Base-by-base conservation (phyloP, 2,113 vertebrate species). In the Amphiprion percula region DNA sequence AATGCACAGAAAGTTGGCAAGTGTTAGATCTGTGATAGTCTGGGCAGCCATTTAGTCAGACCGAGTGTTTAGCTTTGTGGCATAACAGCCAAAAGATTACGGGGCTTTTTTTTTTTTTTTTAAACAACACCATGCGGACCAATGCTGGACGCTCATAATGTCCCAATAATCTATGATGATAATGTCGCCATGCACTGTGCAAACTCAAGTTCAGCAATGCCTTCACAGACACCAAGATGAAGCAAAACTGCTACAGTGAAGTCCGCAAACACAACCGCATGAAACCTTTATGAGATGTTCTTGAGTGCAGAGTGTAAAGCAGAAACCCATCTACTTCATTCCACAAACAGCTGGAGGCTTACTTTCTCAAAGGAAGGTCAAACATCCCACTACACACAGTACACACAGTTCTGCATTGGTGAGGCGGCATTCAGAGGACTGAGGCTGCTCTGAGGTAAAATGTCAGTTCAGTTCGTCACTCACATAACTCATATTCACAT, bases 321-420 rank as follows among this genome's bases (percentile, higher is more conserved):
- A 67, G 39, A 83, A 73, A 50, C 46, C 73, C 68, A 23, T 68
- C 71, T 71, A 77, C 84, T 71, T 75, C 62, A 68, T 41, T 59
- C 62, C 52, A 28, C 61, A 67, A 82, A 87, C 76, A 80, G 83
- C 79, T 87, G 76, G 77, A 83, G 84, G 79, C 79, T 77, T 68
- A 77, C 14, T 74, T 67, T 82, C 75, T 78, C 55, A 3, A 70
- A 53, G 78, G 71, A 52, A 74, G 71, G 75, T 82, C 79, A 80
- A 80, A 69, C 62, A 65, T 69, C 66, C 50, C 66, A 24, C 74
- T 16, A 44, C 62, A 83, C 39, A 53, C 41, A 50, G 4, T 8
- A 39, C 71, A 79, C 65, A 46, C 55, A 82, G 16, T 17, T 67
- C 56, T 71, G 74, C 71, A 68, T 66, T 19, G 1, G 26, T 10